Percentiles rank a stretch among this genome's conserved stretches.
Conservation (phyloP, 2,797 vertebrate genomes). For the Odontamblyopus rebecca region DNA sequence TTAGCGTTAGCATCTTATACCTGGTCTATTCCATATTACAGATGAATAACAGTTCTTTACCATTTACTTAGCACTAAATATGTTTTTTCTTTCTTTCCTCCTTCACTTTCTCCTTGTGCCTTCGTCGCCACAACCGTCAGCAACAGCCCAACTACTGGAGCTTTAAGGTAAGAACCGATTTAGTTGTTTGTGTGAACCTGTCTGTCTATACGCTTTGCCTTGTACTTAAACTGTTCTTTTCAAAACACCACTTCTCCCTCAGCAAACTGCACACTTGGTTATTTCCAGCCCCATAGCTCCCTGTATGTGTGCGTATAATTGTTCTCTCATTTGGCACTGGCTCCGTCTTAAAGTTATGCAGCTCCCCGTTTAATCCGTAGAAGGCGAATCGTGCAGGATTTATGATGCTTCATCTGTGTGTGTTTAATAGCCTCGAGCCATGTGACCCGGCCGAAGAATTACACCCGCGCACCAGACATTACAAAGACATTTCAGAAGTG, state of each 20-base stretch:
- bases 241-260: conserved; percentile 30
- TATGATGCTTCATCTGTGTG: conserved; percentile 48
- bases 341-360: conserved; percentile 54
- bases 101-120: conserved; percentile 41
- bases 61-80: not conserved
- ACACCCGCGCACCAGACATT: conserved; percentile 49
- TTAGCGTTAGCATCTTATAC: not conserved
- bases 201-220: conserved; percentile 7
- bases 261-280: not conserved
- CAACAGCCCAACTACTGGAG: conserved; percentile 99
- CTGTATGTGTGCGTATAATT: conserved; percentile 8
- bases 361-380: conserved; percentile 62
- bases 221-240: conserved; percentile 27
- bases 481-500: conserved; percentile 51
- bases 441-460: conserved; percentile 54
- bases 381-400: conserved; percentile 53
- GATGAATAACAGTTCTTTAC: not conserved
- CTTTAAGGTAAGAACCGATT: conserved; percentile 94
- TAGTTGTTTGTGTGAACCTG: conserved; percentile 19
- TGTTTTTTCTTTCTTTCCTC: conserved; percentile 34
- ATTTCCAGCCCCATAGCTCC: not conserved
- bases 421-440: conserved; percentile 51
- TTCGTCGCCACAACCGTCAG: conserved; percentile 58
- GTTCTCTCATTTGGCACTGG: conserved; percentile 31
- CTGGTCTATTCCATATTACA: no score